Evolutionary conservation across 2,888 invertebrate genomes (phyloP).

Genomic region (Aphrophora alni): DNA sequence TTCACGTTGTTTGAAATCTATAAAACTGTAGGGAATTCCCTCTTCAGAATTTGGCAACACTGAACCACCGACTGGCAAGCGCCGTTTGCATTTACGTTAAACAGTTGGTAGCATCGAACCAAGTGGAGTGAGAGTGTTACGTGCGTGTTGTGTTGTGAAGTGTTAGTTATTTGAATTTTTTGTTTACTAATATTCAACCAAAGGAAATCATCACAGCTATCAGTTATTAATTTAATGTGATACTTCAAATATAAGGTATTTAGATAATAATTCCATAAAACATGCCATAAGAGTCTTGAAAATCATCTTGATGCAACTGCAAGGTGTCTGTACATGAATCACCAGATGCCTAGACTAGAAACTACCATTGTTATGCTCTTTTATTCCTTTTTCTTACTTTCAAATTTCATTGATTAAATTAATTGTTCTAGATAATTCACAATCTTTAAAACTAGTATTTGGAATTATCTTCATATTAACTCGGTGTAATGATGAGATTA

Average conservation of each 20-base stretch:
- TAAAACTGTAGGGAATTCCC: background rate
- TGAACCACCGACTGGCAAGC: slow-evolving; percentile 2
- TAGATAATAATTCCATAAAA: background rate
- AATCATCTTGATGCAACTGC: background rate
- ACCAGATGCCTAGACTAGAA: background rate
- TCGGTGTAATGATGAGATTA: too few relatives aligned
- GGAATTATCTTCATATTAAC: too few relatives aligned
- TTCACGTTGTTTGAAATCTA: background rate
- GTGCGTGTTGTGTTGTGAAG: background rate
- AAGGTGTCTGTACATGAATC: background rate
- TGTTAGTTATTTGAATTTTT: background rate
- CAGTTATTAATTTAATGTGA: background rate
- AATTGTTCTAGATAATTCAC: background rate
- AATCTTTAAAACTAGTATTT: too few relatives aligned
- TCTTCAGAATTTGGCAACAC: background rate
- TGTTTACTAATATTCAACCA: background rate
- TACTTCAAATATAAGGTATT: background rate
- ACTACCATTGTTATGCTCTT: background rate
- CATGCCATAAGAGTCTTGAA: background rate
- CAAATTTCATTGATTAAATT: background rate
- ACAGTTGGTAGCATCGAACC: background rate
- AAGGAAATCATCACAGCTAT: background rate
- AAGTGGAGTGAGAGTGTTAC: background rate
- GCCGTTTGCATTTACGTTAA: background rate
- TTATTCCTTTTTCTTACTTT: background rate